Percentiles rank a stretch among this genome's conserved stretches.
These are phyloP conservation scores for Dryocosmus kuriphilus DNA, from an alignment of 2,888 invertebrate genomes.

Conservation along the genomic window DNA sequence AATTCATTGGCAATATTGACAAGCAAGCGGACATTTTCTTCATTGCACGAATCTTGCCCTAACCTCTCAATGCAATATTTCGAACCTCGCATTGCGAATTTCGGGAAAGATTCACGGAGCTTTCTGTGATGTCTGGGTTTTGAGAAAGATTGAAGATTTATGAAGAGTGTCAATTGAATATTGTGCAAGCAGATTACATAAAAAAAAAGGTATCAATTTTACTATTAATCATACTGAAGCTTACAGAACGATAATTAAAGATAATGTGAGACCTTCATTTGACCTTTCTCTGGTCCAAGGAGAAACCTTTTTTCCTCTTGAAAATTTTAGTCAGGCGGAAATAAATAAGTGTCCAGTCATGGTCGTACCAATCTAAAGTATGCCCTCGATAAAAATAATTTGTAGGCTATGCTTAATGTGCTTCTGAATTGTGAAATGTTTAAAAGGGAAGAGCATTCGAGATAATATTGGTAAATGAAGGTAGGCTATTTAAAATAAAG, in stretches of 20 bases:
- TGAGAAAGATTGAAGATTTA: neutral
- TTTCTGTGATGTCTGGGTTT: too few relatives aligned
- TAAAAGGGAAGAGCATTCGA: neutral
- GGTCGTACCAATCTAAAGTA: neutral
- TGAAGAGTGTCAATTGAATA: neutral
- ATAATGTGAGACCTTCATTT: constrained; percentile 21
- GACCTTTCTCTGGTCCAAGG: constrained; percentile 36
- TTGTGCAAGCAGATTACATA: neutral
- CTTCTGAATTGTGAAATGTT: neutral
- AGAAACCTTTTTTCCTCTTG: constrained; percentile 15
- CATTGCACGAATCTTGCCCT: too few relatives aligned
- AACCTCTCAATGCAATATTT: too few relatives aligned
- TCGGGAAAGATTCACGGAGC: too few relatives aligned
- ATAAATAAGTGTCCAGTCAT: constrained; percentile 8
- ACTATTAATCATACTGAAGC: neutral
- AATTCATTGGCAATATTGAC: too few relatives aligned
- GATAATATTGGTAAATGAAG: too few relatives aligned
- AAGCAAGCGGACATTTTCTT: too few relatives aligned
- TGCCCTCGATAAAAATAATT: neutral
- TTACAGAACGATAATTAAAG: neutral
- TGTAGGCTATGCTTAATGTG: neutral
- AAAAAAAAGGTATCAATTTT: neutral
- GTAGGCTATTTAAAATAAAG: too few relatives aligned
- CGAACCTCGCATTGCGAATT: too few relatives aligned
- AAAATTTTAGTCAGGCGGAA: constrained; percentile 8